These are phyloP conservation scores for Odontamblyopus rebecca DNA, from an alignment of 2,797 vertebrate species.

Conservation along the genomic window DNA sequence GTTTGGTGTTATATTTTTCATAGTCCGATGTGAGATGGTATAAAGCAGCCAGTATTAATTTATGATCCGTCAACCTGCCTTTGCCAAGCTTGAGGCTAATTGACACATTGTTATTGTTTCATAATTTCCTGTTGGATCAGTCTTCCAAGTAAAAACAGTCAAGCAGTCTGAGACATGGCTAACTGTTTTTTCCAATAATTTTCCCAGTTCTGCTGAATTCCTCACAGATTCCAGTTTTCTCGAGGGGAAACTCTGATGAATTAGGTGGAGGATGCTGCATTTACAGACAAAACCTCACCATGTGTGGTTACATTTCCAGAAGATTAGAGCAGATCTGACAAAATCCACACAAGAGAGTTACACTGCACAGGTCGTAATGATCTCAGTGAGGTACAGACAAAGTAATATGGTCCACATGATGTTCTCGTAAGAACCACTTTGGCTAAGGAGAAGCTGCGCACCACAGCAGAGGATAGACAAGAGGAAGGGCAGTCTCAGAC, in stretches of 20 bases:
- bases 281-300: slow-evolving; percentile 26
- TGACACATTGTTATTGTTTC: slow-evolving; percentile 9
- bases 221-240: slow-evolving; percentile 41
- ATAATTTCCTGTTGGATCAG: slow-evolving; percentile 6
- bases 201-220: slow-evolving; percentile 30
- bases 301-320: slow-evolving; percentile 23
- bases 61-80: neutral
- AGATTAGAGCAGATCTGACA: slow-evolving; percentile 7
- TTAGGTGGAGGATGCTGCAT: slow-evolving; percentile 27
- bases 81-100: neutral
- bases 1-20: too few relatives aligned
- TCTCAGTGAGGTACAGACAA: neutral
- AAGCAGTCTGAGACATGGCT: slow-evolving; percentile 18
- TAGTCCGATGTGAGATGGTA: neutral
- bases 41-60: neutral
- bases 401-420: neutral
- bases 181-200: slow-evolving; percentile 24
- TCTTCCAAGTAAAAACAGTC: slow-evolving; percentile 12
- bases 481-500: too few relatives aligned
- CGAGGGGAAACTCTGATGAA: slow-evolving; percentile 27
- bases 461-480: too few relatives aligned
- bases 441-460: too few relatives aligned
- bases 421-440: too few relatives aligned
- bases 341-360: neutral
- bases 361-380: neutral